phyloP scores from a whole-genome alignment of 2,113 vertebrate species.

The Neomonachus schauinslandi region DNA sequence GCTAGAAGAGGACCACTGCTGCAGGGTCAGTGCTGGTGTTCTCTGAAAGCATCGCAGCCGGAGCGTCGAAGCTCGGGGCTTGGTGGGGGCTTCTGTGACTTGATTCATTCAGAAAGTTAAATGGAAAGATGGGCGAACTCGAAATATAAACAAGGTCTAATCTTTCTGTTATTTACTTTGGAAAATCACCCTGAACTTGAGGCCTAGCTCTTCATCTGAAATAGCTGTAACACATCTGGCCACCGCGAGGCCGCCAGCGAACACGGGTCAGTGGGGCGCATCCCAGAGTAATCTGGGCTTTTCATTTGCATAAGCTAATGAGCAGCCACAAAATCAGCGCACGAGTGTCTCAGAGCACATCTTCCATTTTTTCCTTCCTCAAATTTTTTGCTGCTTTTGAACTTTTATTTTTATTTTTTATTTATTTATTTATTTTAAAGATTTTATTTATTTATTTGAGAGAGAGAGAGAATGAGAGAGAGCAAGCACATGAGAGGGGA shows the following conservation, averaged over 20 bases:
- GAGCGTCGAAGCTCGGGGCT: conserved; percentile 30
- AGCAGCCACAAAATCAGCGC: background rate
- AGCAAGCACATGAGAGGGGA: too few species aligned
- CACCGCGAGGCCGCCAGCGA: background rate
- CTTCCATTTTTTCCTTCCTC: background rate
- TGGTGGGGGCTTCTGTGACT: background rate
- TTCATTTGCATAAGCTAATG: background rate
- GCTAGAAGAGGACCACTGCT: conserved; percentile 89
- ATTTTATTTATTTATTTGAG: too few species aligned
- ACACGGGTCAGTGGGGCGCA: background rate
- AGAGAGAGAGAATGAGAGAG: too few species aligned
- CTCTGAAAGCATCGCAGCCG: conserved; percentile 42
- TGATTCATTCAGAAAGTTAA: conserved; percentile 35
- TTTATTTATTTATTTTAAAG: too few species aligned
- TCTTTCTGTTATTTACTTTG: background rate
- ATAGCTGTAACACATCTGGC: background rate
- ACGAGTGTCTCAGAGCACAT: background rate
- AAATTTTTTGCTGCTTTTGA: background rate
- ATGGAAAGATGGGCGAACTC: background rate
- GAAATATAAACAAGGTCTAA: background rate
- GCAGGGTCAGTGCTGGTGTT: conserved; percentile 92
- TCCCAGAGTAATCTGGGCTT: too few species aligned
- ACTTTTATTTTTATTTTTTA: background rate
- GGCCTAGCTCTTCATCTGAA: background rate
- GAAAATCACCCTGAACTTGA: background rate